Conservation (phyloP, 2,888 invertebrate genomes). For the Netelia virgata region DNA sequence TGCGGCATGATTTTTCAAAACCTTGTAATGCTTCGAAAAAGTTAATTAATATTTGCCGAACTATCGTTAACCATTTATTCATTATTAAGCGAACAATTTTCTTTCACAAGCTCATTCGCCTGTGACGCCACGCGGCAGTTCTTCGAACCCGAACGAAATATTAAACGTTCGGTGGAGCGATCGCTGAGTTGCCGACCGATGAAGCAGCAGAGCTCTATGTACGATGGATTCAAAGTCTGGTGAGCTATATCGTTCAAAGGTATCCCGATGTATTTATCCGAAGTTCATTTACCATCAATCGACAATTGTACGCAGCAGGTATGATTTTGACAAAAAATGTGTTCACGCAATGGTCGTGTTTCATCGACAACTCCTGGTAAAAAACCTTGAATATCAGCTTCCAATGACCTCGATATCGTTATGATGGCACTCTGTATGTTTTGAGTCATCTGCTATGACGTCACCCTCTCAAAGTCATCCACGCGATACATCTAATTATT, state of each 20-base stretch:
- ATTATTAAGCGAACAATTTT: no score
- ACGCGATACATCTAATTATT: constrained; percentile 31
- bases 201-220: constrained; percentile 12
- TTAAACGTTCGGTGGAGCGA: constrained; percentile 2
- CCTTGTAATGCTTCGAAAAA: no score
- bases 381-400: constrained; percentile 34
- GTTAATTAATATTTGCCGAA: no score
- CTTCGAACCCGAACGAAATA: constrained; percentile 27
- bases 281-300: constrained; percentile 57
- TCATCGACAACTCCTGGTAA: neutral
- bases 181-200: constrained; percentile 56
- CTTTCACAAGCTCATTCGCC: neutral
- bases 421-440: constrained; percentile 40
- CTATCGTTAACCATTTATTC: no score
- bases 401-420: constrained; percentile 46
- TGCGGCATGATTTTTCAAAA: no score
- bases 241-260: constrained; percentile 17
- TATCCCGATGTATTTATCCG: neutral
- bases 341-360: neutral
- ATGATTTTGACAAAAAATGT: neutral
- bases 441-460: constrained; percentile 44
- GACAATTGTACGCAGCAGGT: constrained; percentile 12
- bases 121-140: constrained; percentile 35
- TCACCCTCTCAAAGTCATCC: constrained; percentile 37
- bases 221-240: neutral